phyloP scores from a whole-genome alignment of 2,113 vertebrate genomes.

The Cebidichthys violaceus region DNA sequence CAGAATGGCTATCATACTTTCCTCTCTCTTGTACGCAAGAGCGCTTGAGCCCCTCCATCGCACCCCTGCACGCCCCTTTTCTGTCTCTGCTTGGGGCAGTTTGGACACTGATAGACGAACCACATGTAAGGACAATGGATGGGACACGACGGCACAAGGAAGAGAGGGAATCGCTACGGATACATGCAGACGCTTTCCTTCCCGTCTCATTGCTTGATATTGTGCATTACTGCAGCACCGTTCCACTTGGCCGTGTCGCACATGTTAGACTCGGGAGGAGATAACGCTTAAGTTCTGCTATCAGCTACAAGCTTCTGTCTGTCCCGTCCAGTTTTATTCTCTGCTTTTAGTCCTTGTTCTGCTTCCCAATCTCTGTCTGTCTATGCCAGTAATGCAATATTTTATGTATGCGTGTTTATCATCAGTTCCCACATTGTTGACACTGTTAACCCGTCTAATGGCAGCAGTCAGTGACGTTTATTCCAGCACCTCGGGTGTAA shows the following conservation, averaged over 20 bases:
- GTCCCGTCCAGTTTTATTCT: constrained; percentile 12
- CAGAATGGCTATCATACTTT: constrained; percentile 78
- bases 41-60: constrained; percentile 45
- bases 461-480: constrained; percentile 8
- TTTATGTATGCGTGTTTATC: neutral
- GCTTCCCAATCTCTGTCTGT: constrained; percentile 5
- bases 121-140: constrained; percentile 63
- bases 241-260: constrained; percentile 53
- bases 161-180: constrained; percentile 39
- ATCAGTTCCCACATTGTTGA: constrained; percentile 10
- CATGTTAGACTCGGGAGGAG: constrained; percentile 45
- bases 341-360: constrained; percentile 15
- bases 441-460: constrained; percentile 15
- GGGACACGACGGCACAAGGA: constrained; percentile 30
- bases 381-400: neutral
- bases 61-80: constrained; percentile 42
- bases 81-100: constrained; percentile 62
- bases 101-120: constrained; percentile 74
- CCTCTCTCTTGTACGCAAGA: constrained; percentile 63
- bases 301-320: constrained; percentile 35
- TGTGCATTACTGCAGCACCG: constrained; percentile 30
- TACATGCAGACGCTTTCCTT: constrained; percentile 34
- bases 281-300: constrained; percentile 54
- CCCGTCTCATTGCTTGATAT: constrained; percentile 50
- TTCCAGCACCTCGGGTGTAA: neutral